Conservation (phyloP, 1,140 invertebrate species). For the Sinonovacula constricta region DNA sequence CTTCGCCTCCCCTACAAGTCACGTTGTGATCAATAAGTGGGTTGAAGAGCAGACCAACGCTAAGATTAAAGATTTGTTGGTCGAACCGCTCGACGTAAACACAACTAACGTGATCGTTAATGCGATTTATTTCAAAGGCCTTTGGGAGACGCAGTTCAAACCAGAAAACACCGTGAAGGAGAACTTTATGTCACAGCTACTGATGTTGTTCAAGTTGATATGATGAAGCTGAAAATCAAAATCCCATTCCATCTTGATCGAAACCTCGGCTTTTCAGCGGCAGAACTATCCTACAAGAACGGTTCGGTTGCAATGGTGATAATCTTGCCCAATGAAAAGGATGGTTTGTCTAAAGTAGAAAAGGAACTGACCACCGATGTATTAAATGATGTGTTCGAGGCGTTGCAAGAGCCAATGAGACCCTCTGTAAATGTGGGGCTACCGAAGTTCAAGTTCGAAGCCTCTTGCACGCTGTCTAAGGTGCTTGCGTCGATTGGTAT, state of each 20-base stretch:
- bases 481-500: slow-evolving; percentile 80
- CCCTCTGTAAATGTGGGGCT: slow-evolving; percentile 74
- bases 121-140: slow-evolving; percentile 87
- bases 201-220: slow-evolving; percentile 43
- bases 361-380: slow-evolving; percentile 78
- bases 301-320: slow-evolving; percentile 84
- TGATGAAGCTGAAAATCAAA: slow-evolving; percentile 39
- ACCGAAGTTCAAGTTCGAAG: slow-evolving; percentile 85
- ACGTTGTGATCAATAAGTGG: slow-evolving; percentile 83
- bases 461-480: slow-evolving; percentile 80
- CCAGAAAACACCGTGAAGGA: slow-evolving; percentile 78
- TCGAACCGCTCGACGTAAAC: slow-evolving; percentile 74
- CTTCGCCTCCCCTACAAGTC: slow-evolving; percentile 42
- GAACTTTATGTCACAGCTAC: slow-evolving; percentile 9
- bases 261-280: slow-evolving; percentile 84
- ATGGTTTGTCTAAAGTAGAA: slow-evolving; percentile 79
- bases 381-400: slow-evolving; percentile 71
- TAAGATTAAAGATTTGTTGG: slow-evolving; percentile 83
- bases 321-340: slow-evolving; percentile 82
- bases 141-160: slow-evolving; percentile 86
- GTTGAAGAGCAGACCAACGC: slow-evolving; percentile 83
- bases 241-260: slow-evolving; percentile 19
- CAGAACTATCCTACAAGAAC: slow-evolving; percentile 86
- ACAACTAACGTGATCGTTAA: slow-evolving; percentile 86
- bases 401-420: slow-evolving; percentile 3